A percentile compares a stretch with the other conserved stretches of the same genome.
These are phyloP conservation scores for Siniperca scherzeri DNA, from an alignment of 2,797 vertebrate genomes.

Conservation along the genomic window DNA sequence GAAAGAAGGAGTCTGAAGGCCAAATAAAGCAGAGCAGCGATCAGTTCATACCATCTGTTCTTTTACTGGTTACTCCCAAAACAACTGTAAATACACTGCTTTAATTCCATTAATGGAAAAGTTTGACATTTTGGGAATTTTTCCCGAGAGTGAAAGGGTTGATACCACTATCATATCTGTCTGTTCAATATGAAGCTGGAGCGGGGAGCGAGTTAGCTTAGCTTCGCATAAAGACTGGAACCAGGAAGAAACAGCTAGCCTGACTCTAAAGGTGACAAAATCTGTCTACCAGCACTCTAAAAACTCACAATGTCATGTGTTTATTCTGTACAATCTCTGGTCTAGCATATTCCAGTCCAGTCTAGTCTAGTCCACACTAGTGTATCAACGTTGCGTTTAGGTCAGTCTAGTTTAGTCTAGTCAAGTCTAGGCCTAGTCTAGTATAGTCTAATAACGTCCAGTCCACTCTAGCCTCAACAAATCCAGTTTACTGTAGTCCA, in stretches of 20 bases:
- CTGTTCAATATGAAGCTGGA: not conserved
- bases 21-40: conserved; percentile 49
- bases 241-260: not conserved
- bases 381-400: not conserved
- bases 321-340: too few relatives aligned
- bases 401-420: not conserved
- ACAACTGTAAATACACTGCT: conserved; percentile 31
- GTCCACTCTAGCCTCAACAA: not conserved
- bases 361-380: not conserved
- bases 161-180: not conserved
- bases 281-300: not conserved
- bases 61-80: conserved; percentile 42
- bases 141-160: not conserved
- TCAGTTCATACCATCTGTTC: conserved; percentile 44
- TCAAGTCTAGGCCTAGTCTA: not conserved
- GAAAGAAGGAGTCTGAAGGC: conserved; percentile 37
- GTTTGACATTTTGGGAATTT: not conserved
- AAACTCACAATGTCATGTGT: not conserved
- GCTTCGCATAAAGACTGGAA: not conserved
- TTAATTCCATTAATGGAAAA: not conserved
- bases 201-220: not conserved
- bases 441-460: not conserved
- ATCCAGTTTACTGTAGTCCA: not conserved
- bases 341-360: too few relatives aligned
- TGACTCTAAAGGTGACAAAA: not conserved